These are phyloP conservation scores for Drosophila mauritiana DNA, from an alignment of 1,140 invertebrate species.

Conservation along the genomic window DNA sequence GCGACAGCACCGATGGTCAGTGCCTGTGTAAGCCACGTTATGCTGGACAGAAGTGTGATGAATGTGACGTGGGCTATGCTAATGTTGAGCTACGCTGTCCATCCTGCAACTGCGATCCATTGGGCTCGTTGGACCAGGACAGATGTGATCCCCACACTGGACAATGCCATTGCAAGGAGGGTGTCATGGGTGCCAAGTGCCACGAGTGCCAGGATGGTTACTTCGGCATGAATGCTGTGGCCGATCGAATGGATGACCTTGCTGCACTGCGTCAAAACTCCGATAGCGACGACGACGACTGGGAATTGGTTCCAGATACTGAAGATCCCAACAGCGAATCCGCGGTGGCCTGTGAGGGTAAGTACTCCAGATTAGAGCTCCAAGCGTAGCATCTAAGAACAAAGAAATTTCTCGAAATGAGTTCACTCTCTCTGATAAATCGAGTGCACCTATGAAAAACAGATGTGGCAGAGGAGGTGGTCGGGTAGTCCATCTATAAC, in stretches of 20 bases:
- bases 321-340: conserved; percentile 30
- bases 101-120: conserved; percentile 90
- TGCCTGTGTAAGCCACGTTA: conserved; percentile 93
- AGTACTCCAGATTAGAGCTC: conserved; percentile 47
- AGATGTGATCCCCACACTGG: conserved; percentile 91
- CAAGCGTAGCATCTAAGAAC: conserved; percentile 46
- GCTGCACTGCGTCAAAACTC: conserved; percentile 49
- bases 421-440: conserved; percentile 18
- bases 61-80: conserved; percentile 91
- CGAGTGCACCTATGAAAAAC: conserved; percentile 51
- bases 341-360: conserved; percentile 69
- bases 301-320: conserved; percentile 49
- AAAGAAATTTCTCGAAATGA: conserved; percentile 46
- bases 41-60: conserved; percentile 93
- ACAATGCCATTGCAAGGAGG: conserved; percentile 90
- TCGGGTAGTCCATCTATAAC: conserved; percentile 42
- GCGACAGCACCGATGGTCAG: conserved; percentile 91
- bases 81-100: conserved; percentile 89
- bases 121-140: conserved; percentile 88
- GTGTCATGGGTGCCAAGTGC: conserved; percentile 92
- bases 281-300: conserved; percentile 48
- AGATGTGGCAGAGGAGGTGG: conserved; percentile 49
- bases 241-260: conserved; percentile 57
- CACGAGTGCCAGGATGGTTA: conserved; percentile 90
- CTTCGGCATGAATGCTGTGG: conserved; percentile 89